Percentiles rank a stretch among this genome's conserved stretches.
phyloP scores from a whole-genome alignment of 2,113 vertebrate species.

The Trinectes maculatus region DNA sequence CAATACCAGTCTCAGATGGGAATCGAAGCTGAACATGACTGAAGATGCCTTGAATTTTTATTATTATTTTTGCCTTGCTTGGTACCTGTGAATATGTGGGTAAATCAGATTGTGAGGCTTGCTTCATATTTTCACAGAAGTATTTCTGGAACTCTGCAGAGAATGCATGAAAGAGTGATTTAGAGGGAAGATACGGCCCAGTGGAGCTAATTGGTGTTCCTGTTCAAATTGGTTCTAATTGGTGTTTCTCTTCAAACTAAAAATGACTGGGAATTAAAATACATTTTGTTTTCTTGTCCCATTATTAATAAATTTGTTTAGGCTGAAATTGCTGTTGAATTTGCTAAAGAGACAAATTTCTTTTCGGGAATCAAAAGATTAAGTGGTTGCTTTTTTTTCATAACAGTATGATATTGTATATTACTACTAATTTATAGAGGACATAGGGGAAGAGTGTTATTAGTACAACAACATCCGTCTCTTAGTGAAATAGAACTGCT shows the following conservation, averaged over 20 bases:
- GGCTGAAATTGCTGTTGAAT: not conserved
- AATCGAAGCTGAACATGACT: constrained; percentile 25
- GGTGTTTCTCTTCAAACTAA: no score
- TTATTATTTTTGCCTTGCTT: constrained; percentile 2
- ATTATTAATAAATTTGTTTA: no score
- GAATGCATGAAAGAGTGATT: constrained; percentile 30
- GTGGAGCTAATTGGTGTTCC: no score
- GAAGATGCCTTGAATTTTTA: not conserved
- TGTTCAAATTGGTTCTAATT: no score
- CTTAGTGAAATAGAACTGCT: not conserved
- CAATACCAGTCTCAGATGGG: not conserved
- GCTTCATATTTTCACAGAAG: constrained; percentile 19
- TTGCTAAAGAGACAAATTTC: not conserved
- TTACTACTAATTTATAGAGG: constrained; percentile 5
- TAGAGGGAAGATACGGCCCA: not conserved
- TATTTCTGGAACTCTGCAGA: constrained; percentile 8
- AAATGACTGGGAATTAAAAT: no score
- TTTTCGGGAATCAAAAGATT: not conserved
- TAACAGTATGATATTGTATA: not conserved
- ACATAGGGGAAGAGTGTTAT: constrained; percentile 2
- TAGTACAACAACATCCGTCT: constrained; percentile 32
- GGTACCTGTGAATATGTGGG: constrained; percentile 24
- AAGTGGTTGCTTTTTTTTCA: not conserved
- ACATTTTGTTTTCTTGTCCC: no score
- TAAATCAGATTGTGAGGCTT: constrained; percentile 40